phyloP scores from a whole-genome alignment of 2,113 vertebrate genomes.

The Eubucco bourcierii region DNA sequence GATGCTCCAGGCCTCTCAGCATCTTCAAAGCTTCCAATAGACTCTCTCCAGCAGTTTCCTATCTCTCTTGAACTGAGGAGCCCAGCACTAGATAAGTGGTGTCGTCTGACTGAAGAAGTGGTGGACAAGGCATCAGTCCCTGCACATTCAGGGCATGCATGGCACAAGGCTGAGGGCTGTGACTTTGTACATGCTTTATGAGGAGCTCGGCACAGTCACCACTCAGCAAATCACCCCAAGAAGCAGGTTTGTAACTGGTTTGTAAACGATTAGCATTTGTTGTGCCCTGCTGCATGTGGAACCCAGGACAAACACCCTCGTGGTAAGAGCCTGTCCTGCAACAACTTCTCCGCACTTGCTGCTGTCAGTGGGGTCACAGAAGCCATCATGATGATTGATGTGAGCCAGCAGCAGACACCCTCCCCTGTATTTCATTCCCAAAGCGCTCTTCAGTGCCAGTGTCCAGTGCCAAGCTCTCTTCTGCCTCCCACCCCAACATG shows the following conservation, averaged over 20 bases:
- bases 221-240: constrained; percentile 14
- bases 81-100: neutral
- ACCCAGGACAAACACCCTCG: neutral
- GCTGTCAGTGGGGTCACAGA: neutral
- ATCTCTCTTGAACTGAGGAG: too few relatives aligned
- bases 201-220: neutral
- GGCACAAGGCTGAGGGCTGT: neutral
- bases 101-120: neutral
- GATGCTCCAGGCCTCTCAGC: too few relatives aligned
- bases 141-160: accelerated
- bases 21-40: too few relatives aligned
- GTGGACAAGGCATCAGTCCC: neutral
- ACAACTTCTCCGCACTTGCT: neutral
- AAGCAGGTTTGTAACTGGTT: neutral
- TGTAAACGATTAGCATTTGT: neutral
- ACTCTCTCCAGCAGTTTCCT: too few relatives aligned
- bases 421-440: neutral
- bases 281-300: neutral
- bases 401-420: neutral
- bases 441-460: neutral
- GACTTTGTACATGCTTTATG: neutral
- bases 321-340: constrained; percentile 30
- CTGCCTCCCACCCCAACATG: neutral
- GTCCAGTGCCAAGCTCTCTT: neutral
- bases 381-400: neutral